Percentiles rank a stretch among this genome's conserved stretches.
These are phyloP conservation scores for Heterohyrax brucei DNA, from an alignment of 2,797 vertebrate species.

Conservation along the genomic window DNA sequence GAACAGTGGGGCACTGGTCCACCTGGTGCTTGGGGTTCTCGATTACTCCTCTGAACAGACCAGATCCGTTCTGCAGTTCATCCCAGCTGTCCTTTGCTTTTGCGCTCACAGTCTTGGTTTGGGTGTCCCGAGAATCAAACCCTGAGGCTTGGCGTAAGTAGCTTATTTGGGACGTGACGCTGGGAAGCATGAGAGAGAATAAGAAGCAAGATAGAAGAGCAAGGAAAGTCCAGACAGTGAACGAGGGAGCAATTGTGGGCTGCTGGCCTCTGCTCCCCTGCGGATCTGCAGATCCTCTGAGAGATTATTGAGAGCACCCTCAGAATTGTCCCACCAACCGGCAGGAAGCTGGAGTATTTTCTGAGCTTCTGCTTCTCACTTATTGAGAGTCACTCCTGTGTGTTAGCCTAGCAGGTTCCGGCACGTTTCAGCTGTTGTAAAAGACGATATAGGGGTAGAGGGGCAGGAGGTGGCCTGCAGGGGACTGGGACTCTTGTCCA, in stretches of 20 bases:
- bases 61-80: background rate
- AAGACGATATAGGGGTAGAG: background rate
- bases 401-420: background rate
- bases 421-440: background rate
- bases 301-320: background rate
- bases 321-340: background rate
- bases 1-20: fast-evolving
- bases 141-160: background rate
- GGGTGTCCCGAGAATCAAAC: background rate
- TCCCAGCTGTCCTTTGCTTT: background rate
- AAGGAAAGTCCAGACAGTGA: background rate
- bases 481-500: background rate
- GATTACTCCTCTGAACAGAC: too few relatives aligned
- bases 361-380: background rate
- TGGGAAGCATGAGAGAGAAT: fast-evolving
- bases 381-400: background rate
- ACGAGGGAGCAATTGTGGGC: fast-evolving
- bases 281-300: too few relatives aligned
- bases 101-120: fast-evolving
- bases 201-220: background rate
- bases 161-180: background rate
- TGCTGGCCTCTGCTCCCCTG: background rate
- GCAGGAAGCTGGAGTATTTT: background rate
- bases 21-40: fast-evolving
- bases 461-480: background rate